A percentile compares a stretch with the other conserved stretches of the same genome.
Conservation (phyloP, 2,888 invertebrate species). For the Aphrophora alni region DNA sequence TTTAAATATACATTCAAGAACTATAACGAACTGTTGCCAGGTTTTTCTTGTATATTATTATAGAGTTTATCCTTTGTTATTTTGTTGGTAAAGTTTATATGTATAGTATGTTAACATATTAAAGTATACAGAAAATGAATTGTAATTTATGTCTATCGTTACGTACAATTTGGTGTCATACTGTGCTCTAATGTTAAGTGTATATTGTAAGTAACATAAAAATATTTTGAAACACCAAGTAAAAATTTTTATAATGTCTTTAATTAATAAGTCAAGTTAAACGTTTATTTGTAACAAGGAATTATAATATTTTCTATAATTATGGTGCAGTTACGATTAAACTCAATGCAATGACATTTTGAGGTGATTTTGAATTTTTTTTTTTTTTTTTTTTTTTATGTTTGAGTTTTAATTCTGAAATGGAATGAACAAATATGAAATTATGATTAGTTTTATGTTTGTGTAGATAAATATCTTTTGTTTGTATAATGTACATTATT, state of each 20-base stretch:
- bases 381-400: background rate
- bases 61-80: background rate
- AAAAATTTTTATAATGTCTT: background rate
- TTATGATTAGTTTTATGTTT: background rate
- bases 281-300: background rate
- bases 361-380: background rate
- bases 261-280: background rate
- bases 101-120: background rate
- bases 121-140: background rate
- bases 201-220: background rate
- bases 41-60: background rate
- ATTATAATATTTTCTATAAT: background rate
- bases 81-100: background rate
- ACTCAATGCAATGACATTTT: background rate
- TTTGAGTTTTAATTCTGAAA: background rate
- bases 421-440: background rate
- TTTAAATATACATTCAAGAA: background rate
- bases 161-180: background rate
- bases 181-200: background rate
- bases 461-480: background rate
- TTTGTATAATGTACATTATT: background rate
- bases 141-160: background rate
- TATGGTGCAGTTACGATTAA: background rate
- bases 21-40: background rate
- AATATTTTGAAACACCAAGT: background rate